A percentile compares a stretch with the other conserved stretches of the same genome.
Conservation (phyloP, 2,797 vertebrate species). For the Adelosebastes latens region DNA sequence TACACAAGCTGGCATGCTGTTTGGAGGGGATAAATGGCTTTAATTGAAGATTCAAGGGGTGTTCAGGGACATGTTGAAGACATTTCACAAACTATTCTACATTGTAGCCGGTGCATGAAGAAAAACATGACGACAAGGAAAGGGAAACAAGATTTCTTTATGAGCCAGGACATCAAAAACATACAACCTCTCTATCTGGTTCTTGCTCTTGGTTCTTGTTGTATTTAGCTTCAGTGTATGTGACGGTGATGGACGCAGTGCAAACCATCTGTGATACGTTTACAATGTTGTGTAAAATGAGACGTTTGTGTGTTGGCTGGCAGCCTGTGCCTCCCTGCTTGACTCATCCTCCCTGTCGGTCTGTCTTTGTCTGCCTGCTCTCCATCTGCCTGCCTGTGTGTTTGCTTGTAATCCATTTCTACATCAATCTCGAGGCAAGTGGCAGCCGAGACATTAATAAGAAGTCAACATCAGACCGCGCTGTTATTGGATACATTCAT, state of each 20-base stretch:
- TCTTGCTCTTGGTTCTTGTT: not conserved
- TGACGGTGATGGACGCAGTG: not conserved
- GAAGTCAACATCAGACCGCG: not conserved
- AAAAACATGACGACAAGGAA: not conserved
- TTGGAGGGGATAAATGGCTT: not conserved
- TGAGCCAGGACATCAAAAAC: not conserved
- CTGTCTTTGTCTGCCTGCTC: conserved; percentile 22
- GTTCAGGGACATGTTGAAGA: not conserved
- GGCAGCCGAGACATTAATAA: conserved; percentile 22
- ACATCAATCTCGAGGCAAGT: conserved; percentile 5
- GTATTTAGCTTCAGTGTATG: conserved; percentile 16
- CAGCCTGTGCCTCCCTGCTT: conserved; percentile 11
- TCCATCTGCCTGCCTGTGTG: conserved; percentile 30
- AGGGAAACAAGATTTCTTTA: not conserved
- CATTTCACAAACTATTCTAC: not conserved
- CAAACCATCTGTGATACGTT: conserved; percentile 44
- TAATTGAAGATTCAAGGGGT: not conserved
- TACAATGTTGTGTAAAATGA: conserved; percentile 35
- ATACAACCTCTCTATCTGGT: not conserved
- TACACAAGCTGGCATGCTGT: not conserved
- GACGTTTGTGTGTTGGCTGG: conserved; percentile 32
- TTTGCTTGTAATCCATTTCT: conserved; percentile 26
- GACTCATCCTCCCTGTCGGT: conserved; percentile 9
- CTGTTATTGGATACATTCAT: conserved; percentile 23
- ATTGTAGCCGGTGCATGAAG: not conserved